These are phyloP conservation scores for Prionailurus bengalensis DNA, from an alignment of 2,113 vertebrate species.

Conservation along the genomic window DNA sequence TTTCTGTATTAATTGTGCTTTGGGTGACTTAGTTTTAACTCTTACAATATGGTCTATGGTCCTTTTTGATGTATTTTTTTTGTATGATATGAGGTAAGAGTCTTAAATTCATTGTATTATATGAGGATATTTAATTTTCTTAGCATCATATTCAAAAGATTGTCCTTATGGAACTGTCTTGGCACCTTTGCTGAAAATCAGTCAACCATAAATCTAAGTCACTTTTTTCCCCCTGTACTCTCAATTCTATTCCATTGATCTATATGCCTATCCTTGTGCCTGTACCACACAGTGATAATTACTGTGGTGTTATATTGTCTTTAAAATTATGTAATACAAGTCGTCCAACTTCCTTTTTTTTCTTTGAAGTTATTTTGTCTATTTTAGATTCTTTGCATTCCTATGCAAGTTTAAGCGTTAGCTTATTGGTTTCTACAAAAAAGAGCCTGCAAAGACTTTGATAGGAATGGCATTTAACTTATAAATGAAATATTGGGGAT, in stretches of 20 bases:
- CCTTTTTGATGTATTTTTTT: background rate
- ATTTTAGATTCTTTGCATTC: background rate
- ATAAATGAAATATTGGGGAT: background rate
- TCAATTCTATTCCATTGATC: background rate
- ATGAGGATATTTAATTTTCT: background rate
- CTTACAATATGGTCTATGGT: background rate
- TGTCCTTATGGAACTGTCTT: background rate
- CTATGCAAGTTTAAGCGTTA: background rate
- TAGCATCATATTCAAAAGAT: background rate
- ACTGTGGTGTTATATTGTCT: background rate
- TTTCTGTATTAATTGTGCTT: background rate
- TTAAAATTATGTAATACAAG: background rate
- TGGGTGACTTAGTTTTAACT: background rate
- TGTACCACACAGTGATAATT: background rate
- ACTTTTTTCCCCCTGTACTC: background rate
- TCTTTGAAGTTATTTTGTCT: background rate
- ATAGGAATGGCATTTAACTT: background rate
- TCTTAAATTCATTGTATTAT: background rate
- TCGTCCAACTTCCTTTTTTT: background rate
- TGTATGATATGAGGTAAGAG: background rate
- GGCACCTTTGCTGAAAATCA: background rate
- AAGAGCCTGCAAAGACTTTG: background rate
- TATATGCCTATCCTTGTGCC: background rate
- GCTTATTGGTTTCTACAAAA: background rate
- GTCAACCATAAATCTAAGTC: background rate